These are phyloP conservation scores for Poeciliopsis turrubarensis DNA, from an alignment of 2,113 vertebrate species.

Conservation along the genomic window DNA sequence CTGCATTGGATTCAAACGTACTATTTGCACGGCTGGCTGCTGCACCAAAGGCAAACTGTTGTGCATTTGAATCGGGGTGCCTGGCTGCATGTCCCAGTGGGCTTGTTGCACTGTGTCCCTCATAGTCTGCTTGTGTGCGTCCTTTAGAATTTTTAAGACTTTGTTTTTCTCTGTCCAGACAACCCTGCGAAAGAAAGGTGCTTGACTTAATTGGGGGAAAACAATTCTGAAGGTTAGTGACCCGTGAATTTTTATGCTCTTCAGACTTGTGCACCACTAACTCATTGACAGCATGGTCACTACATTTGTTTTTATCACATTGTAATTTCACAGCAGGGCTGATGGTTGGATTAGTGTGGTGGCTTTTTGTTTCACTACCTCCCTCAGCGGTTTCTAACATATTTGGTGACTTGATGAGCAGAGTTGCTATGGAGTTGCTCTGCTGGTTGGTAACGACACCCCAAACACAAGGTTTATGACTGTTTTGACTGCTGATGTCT, in stretches of 20 bases:
- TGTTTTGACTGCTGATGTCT: conserved; percentile 10
- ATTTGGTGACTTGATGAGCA: not conserved
- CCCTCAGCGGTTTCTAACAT: conserved; percentile 24
- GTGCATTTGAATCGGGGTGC: conserved; percentile 40
- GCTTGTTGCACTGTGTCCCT: conserved; percentile 36
- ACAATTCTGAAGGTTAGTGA: conserved; percentile 53
- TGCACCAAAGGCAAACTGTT: conserved; percentile 34
- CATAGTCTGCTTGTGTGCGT: conserved; percentile 24
- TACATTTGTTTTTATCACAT: conserved; percentile 33
- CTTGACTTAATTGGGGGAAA: conserved; percentile 65
- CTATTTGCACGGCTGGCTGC: conserved; percentile 40
- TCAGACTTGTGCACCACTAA: conserved; percentile 35
- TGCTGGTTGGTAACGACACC: conserved; percentile 15
- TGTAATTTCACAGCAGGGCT: not conserved
- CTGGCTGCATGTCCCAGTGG: conserved; percentile 37
- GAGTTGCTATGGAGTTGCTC: conserved; percentile 16
- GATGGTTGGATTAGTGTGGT: conserved; percentile 1
- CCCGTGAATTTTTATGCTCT: conserved; percentile 49
- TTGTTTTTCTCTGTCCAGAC: conserved; percentile 58
- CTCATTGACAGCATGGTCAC: conserved; percentile 38
- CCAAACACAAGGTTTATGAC: conserved; percentile 7
- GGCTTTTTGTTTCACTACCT: conserved; percentile 5
- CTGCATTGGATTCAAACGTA: conserved; percentile 30
- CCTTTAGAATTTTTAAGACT: conserved; percentile 46
- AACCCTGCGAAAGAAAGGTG: conserved; percentile 53